Percentiles rank a stretch among this genome's conserved stretches.
phyloP scores from a whole-genome alignment of 2,888 invertebrate species.

The Nephrocerus scutellatus region DNA sequence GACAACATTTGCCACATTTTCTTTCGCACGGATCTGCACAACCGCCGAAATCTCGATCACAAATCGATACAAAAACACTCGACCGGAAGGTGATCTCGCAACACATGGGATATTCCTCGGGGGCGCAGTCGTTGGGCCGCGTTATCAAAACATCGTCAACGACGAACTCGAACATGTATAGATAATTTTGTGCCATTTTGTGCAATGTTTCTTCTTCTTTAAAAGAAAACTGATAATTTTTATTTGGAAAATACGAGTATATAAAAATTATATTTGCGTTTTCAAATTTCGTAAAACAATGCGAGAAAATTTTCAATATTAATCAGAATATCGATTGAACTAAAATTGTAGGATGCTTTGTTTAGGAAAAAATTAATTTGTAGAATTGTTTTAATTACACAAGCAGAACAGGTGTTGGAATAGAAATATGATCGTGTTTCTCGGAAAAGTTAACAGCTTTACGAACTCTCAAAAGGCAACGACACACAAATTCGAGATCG shows the following conservation, averaged over 20 bases:
- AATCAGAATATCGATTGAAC: too few species aligned
- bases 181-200: slow-evolving; percentile 36
- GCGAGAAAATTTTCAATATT: too few species aligned
- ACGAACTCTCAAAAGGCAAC: too few species aligned
- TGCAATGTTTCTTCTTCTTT: background rate
- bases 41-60: slow-evolving; percentile 40
- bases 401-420: too few species aligned
- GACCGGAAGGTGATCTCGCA: slow-evolving; percentile 43
- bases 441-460: too few species aligned
- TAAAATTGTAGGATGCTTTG: background rate
- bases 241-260: slow-evolving; percentile 5
- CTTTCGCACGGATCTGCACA: slow-evolving; percentile 32
- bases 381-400: too few species aligned
- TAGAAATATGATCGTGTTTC: too few species aligned
- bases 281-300: too few species aligned
- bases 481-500: too few species aligned
- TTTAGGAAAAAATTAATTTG: background rate
- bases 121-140: slow-evolving; percentile 43
- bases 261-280: slow-evolving; percentile 2
- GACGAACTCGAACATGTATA: slow-evolving; percentile 45
- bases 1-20: slow-evolving; percentile 40
- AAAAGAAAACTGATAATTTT: slow-evolving; percentile 21
- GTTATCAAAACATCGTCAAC: slow-evolving; percentile 43
- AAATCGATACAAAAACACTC: slow-evolving; percentile 39
- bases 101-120: slow-evolving; percentile 45